Evolutionary conservation across 2,888 invertebrate species (phyloP).

Genomic region (Trisateles emortualis): DNA sequence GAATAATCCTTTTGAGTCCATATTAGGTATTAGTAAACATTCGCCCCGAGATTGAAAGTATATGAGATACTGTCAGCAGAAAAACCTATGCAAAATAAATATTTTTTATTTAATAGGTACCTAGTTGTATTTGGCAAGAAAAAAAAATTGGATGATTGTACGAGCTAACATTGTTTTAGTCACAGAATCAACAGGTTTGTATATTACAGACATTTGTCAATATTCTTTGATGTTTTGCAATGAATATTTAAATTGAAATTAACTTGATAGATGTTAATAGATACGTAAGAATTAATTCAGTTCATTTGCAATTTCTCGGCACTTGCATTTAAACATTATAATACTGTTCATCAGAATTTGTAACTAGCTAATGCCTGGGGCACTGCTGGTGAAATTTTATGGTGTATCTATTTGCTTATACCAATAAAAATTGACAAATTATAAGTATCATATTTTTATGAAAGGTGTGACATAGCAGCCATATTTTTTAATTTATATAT

Average conservation of each 20-base stretch:
- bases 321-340: background rate
- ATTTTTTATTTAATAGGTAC: too few relatives aligned
- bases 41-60: too few relatives aligned
- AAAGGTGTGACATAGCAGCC: too few relatives aligned
- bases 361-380: background rate
- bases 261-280: background rate
- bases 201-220: background rate
- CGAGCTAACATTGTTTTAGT: too few relatives aligned
- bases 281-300: background rate
- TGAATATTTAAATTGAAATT: conserved; percentile 8
- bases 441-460: too few relatives aligned
- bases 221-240: background rate
- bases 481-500: too few relatives aligned
- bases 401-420: background rate
- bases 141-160: too few relatives aligned
- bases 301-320: background rate
- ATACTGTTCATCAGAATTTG: background rate
- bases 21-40: too few relatives aligned
- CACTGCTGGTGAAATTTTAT: background rate
- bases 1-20: too few relatives aligned
- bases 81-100: too few relatives aligned
- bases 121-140: too few relatives aligned
- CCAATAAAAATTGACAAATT: background rate
- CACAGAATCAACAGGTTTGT: background rate
- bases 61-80: too few relatives aligned